Evolutionary conservation across 1,140 invertebrate genomes (phyloP).

Genomic region (Leptopilina clavipes): DNA sequence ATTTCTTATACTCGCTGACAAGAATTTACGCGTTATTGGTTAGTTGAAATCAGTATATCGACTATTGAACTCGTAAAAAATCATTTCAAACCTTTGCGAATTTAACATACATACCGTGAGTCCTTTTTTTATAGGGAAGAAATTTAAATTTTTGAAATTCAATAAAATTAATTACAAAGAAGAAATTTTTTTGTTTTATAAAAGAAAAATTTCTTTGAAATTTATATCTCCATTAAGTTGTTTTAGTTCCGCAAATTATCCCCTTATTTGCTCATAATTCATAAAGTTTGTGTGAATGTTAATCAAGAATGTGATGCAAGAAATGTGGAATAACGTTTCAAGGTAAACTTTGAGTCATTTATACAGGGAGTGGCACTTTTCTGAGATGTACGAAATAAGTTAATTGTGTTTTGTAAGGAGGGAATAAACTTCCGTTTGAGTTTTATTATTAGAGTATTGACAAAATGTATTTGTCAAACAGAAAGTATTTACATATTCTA

Average conservation of each 20-base stretch:
- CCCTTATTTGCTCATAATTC: neutral
- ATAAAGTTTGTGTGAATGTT: neutral
- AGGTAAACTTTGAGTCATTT: slow-evolving; percentile 50
- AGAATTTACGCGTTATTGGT: slow-evolving; percentile 29
- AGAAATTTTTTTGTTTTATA: too few relatives aligned
- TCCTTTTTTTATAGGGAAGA: neutral
- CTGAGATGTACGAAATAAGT: slow-evolving; percentile 54
- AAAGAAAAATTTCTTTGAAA: neutral
- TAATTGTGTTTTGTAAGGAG: slow-evolving; percentile 44
- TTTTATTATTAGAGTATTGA: neutral
- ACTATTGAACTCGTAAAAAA: slow-evolving; percentile 49
- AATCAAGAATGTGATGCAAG: slow-evolving; percentile 22
- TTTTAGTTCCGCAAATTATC: slow-evolving; percentile 1
- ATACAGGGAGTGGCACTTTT: slow-evolving; percentile 53
- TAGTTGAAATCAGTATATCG: slow-evolving; percentile 9
- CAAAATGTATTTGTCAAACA: neutral
- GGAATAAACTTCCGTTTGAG: neutral
- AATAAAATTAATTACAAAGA: too few relatives aligned
- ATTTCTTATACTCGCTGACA: slow-evolving; percentile 47
- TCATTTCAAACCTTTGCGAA: neutral
- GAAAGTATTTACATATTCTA: too few relatives aligned
- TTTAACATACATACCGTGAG: neutral
- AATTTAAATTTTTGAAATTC: too few relatives aligned
- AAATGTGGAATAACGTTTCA: slow-evolving; percentile 41
- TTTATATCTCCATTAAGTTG: neutral